Base-by-base conservation (phyloP, 1,140 invertebrate species). In the Sarcophaga peregrina region DNA sequence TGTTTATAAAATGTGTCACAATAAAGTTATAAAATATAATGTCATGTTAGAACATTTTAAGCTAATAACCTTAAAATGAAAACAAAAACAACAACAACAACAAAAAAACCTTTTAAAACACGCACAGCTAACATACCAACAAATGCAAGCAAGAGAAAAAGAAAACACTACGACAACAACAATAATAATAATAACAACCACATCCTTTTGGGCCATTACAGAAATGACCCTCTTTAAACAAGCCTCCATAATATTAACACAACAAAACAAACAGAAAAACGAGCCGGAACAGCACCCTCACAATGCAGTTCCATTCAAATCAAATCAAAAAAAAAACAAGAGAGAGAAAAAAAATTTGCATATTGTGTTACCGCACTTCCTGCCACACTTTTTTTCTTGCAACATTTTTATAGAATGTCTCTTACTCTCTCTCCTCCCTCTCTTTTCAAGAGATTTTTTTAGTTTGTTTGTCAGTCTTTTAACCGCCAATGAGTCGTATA, bases 401-500 rank as follows among this genome's bases (percentile, higher is more conserved):
- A 25, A 72, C 37, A 25, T 72, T 78, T 78, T 9, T 76, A 2
- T 37, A 37, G 25, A 37, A 37, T 37, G 25, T 37, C 25, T 37
- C 15, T 0, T 48, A 46, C 20, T 48, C 37, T 76, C 4, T 47
- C 17, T 13, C 46, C 17, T 13, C 46, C 17, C 74, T 78, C 5
- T n/a, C 8, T 45, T 15, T 78, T 17, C 75, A 37, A 20, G 37
- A 47, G n/a, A 45, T 7, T 62, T 62, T 62, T 62, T 62, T 62
- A 25, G 62, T 68, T 20, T 58, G 11, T n/a, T 13, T 20, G 15
- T 75, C 15, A 8, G 6, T 80, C 68, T 80, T 72, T 68, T 72
- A 84, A 82, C 81, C 82, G 83, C 83, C 83, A 84, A 84, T 82
- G 83, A 82, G 76, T 82, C 83, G 81, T 75, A 76, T 82, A 84